Conservation (phyloP, 2,113 vertebrate species). For the Ammodytes marinus region DNA sequence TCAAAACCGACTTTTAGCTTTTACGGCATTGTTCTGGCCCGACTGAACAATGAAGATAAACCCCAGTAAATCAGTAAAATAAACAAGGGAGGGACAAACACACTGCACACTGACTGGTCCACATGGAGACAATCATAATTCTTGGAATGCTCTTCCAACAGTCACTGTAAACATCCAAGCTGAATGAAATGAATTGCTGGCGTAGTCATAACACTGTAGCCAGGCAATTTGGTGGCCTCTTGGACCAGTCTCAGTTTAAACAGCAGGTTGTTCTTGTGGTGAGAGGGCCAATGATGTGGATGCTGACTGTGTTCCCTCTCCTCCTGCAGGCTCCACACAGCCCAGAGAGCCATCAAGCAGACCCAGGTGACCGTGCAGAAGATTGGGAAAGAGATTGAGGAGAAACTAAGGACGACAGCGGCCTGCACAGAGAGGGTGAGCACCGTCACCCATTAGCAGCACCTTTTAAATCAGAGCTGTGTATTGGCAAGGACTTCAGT, state of each 20-base stretch:
- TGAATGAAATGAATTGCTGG: slow-evolving; percentile 34
- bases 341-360: slow-evolving; percentile 98
- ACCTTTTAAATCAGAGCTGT: not conserved
- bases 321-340: slow-evolving; percentile 92
- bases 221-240: slow-evolving; percentile 31
- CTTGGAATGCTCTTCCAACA: slow-evolving; percentile 20
- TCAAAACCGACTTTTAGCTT: slow-evolving; percentile 38
- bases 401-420: slow-evolving; percentile 93
- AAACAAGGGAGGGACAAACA: slow-evolving; percentile 31
- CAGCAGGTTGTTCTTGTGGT: slow-evolving; percentile 30
- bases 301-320: slow-evolving; percentile 44
- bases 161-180: slow-evolving; percentile 39
- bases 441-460: not conserved
- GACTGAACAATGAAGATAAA: slow-evolving; percentile 30
- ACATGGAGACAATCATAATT: slow-evolving; percentile 48
- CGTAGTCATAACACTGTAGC: slow-evolving; percentile 22
- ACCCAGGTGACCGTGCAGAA: slow-evolving; percentile 99
- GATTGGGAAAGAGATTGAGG: slow-evolving; percentile 98
- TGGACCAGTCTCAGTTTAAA: slow-evolving; percentile 16
- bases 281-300: slow-evolving; percentile 25
- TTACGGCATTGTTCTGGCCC: not conserved
- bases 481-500: no score
- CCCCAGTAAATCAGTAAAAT: slow-evolving; percentile 38
- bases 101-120: slow-evolving; percentile 38
- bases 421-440: slow-evolving; percentile 93